Conservation (phyloP, 2,797 vertebrate species). For the Onychomys leucogaster region DNA sequence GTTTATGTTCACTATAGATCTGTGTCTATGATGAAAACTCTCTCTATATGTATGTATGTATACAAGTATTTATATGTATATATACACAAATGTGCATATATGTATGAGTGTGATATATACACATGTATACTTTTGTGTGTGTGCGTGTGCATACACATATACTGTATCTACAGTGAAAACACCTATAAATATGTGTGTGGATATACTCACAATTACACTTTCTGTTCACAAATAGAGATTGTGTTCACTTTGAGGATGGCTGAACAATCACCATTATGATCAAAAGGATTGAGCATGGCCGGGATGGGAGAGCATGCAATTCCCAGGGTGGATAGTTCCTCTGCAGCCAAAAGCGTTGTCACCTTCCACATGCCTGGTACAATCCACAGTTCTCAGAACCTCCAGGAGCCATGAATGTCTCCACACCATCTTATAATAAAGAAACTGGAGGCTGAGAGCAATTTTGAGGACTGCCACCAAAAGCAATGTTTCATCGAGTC, state of each 20-base stretch:
- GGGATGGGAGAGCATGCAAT: background rate
- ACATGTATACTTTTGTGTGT: background rate
- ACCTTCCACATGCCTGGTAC: background rate
- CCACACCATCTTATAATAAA: background rate
- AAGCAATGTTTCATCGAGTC: background rate
- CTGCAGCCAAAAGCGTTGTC: background rate
- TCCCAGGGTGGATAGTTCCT: background rate
- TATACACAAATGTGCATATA: background rate
- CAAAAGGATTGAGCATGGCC: background rate
- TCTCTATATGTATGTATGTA: background rate
- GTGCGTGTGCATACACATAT: background rate
- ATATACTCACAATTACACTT: background rate
- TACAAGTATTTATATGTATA: background rate
- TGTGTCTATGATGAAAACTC: background rate
- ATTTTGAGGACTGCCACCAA: background rate
- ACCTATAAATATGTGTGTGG: background rate
- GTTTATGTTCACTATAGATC: too few species aligned
- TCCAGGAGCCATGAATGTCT: background rate
- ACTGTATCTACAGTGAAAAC: background rate
- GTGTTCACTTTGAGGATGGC: constrained; percentile 24
- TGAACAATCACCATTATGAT: background rate
- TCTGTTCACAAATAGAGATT: background rate
- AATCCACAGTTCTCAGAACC: background rate
- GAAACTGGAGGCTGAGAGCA: background rate
- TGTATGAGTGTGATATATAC: background rate